phyloP scores from a whole-genome alignment of 1,140 invertebrate genomes.

The Platyscapa corneri region DNA sequence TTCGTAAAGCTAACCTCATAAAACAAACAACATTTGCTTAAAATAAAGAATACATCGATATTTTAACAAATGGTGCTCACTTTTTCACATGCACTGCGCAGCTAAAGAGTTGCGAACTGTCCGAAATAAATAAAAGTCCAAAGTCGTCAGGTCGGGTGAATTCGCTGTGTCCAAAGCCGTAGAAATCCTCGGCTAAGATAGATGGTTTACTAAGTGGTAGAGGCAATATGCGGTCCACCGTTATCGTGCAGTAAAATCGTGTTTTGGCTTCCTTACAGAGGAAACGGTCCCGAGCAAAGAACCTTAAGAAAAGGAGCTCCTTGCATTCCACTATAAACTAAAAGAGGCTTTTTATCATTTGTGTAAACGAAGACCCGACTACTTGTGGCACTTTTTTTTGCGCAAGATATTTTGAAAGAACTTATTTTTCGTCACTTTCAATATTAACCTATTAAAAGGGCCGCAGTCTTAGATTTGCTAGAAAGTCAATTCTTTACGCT shows the following conservation, averaged over 20 bases:
- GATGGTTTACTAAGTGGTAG: slow-evolving; percentile 29
- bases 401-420: neutral
- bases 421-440: neutral
- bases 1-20: no score
- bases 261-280: slow-evolving; percentile 24
- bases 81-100: neutral
- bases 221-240: slow-evolving; percentile 24
- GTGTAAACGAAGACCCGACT: neutral
- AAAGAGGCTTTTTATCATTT: neutral
- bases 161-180: neutral
- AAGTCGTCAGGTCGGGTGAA: neutral
- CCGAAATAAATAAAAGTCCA: slow-evolving; percentile 12
- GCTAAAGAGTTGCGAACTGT: neutral
- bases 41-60: neutral
- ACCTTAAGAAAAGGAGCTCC: neutral
- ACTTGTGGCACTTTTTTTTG: neutral
- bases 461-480: neutral
- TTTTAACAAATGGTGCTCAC: neutral
- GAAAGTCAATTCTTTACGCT: no score
- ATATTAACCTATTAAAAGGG: neutral
- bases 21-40: no score
- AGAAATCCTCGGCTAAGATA: neutral
- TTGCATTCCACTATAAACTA: neutral
- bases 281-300: neutral
- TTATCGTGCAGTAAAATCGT: slow-evolving; percentile 15